Percentiles rank a stretch among this genome's conserved stretches.
phyloP scores from a whole-genome alignment of 2,797 vertebrate species.

The Pteropus rufus region DNA sequence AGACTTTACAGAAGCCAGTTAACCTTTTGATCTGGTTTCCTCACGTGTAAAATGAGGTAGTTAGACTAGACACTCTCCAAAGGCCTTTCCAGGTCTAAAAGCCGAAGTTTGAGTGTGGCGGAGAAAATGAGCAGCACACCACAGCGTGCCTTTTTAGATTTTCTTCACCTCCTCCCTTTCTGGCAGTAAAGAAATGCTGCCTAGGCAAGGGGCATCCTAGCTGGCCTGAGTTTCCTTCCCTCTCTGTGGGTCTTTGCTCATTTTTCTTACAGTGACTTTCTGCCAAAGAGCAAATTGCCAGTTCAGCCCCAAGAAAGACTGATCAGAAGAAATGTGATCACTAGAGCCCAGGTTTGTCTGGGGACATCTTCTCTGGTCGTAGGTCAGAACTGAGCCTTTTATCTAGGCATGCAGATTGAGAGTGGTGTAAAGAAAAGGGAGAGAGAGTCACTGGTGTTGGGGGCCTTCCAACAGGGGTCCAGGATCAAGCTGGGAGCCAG shows the following conservation, averaged over 20 bases:
- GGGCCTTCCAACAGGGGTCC: neutral
- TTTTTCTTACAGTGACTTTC: neutral
- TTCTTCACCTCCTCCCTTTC: neutral
- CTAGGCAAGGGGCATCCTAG: neutral
- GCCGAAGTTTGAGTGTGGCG: neutral
- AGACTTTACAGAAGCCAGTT: neutral
- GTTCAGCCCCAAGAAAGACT: neutral
- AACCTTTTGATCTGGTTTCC: neutral
- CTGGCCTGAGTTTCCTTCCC: neutral
- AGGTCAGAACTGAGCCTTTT: neutral
- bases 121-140: neutral
- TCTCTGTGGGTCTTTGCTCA: neutral
- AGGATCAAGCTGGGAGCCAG: neutral
- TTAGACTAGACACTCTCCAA: neutral
- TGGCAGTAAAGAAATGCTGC: neutral
- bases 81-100: neutral
- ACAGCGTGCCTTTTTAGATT: neutral
- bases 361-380: neutral
- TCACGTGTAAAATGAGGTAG: neutral
- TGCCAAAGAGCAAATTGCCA: neutral
- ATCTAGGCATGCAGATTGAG: fast-evolving
- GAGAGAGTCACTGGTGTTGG: neutral
- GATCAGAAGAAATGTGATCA: neutral
- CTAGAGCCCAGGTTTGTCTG: neutral
- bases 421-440: neutral